phyloP scores from a whole-genome alignment of 2,888 invertebrate species.

The Apotomis betuletana region DNA sequence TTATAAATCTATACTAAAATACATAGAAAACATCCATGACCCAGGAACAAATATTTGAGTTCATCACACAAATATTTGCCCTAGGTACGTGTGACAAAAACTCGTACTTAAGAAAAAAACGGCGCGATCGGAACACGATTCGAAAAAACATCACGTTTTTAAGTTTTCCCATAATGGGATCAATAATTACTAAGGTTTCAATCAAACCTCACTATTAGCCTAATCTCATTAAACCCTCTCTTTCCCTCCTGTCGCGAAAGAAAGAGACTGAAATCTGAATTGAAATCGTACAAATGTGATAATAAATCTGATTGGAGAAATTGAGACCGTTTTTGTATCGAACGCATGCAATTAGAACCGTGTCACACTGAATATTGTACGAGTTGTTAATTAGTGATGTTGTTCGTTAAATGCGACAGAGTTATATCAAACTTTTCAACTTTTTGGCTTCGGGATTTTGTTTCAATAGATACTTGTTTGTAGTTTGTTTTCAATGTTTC shows the following conservation, averaged over 20 bases:
- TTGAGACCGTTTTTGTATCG: constrained; percentile 9
- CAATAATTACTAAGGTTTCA: constrained; percentile 16
- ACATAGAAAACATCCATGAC: too few relatives aligned
- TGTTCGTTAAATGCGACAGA: too few relatives aligned
- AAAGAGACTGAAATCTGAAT: constrained; percentile 4
- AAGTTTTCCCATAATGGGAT: constrained; percentile 5
- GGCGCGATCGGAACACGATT: background rate
- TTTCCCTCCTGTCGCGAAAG: background rate
- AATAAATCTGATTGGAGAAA: constrained; percentile 21
- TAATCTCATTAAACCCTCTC: constrained; percentile 14
- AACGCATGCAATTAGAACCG: background rate
- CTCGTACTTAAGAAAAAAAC: background rate
- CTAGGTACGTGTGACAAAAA: background rate
- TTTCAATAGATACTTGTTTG: too few relatives aligned
- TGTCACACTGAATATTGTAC: constrained; percentile 3
- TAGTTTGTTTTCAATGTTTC: too few relatives aligned
- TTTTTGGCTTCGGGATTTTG: too few relatives aligned
- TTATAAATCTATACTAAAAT: too few relatives aligned
- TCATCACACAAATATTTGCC: too few relatives aligned
- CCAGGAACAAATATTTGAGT: too few relatives aligned
- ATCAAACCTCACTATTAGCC: constrained; percentile 15
- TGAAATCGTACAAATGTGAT: constrained; percentile 29
- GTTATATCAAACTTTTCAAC: too few relatives aligned
- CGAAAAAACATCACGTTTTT: background rate
- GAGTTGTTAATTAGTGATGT: background rate